Percentiles rank a stretch among this genome's conserved stretches.
These are phyloP conservation scores for Drosophila buzzatii DNA, from an alignment of 2,888 invertebrate species.

Conservation along the genomic window DNA sequence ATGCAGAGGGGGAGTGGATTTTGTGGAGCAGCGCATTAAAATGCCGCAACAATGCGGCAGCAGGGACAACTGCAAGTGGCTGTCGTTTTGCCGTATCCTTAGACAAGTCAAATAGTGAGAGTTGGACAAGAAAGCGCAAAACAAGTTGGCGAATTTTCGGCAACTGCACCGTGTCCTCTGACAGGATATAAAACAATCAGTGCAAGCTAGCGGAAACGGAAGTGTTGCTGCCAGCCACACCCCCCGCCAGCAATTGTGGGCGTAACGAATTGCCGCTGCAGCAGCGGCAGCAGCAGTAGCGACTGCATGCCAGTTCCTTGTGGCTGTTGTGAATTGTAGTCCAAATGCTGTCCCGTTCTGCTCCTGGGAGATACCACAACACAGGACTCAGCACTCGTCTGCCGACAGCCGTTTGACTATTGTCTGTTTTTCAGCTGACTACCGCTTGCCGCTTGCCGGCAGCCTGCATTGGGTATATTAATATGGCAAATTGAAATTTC, in stretches of 20 bases:
- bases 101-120: slow-evolving; percentile 67
- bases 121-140: slow-evolving; percentile 73
- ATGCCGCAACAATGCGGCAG: slow-evolving; percentile 66
- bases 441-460: slow-evolving; percentile 13
- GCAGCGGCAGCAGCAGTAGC: background rate
- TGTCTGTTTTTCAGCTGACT: slow-evolving; percentile 45
- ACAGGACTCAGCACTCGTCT: slow-evolving; percentile 5
- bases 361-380: slow-evolving; percentile 23
- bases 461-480: slow-evolving; percentile 63
- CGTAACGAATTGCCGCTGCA: slow-evolving; percentile 32
- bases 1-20: background rate
- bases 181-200: slow-evolving; percentile 84
- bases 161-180: slow-evolving; percentile 76
- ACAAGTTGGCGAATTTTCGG: slow-evolving; percentile 78
- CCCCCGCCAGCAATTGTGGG: slow-evolving; percentile 59
- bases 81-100: slow-evolving; percentile 25
- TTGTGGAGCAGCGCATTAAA: slow-evolving; percentile 50
- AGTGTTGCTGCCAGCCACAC: slow-evolving; percentile 61
- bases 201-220: slow-evolving; percentile 84
- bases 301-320: slow-evolving; percentile 32
- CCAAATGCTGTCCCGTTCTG: slow-evolving; percentile 63
- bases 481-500: slow-evolving; percentile 78
- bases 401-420: slow-evolving; percentile 25
- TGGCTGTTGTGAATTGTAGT: slow-evolving; percentile 69
- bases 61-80: slow-evolving; percentile 29